These are phyloP conservation scores for Sebastes melanostomus DNA, from an alignment of 2,797 vertebrate genomes.

Conservation along the genomic window DNA sequence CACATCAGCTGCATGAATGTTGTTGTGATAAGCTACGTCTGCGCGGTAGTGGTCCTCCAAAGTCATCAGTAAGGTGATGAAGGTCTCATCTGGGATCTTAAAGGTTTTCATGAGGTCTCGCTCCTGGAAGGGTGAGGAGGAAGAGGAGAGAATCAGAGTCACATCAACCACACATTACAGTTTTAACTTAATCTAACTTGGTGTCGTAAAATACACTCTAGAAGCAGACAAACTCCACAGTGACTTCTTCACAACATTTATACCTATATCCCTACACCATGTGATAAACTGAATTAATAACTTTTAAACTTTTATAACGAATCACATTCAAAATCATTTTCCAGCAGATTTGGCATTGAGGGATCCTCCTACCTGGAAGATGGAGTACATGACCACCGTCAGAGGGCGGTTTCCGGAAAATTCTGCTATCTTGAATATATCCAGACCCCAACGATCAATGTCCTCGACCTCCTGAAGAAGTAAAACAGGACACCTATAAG, in stretches of 20 bases:
- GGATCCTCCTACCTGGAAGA: constrained; percentile 88
- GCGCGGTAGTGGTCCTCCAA: constrained; percentile 93
- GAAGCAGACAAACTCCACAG: not conserved
- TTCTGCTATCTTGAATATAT: constrained; percentile 91
- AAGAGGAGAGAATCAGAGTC: not conserved
- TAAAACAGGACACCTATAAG: constrained; percentile 6
- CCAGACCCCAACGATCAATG: constrained; percentile 90
- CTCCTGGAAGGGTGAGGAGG: constrained; percentile 77
- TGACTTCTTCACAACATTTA: not conserved
- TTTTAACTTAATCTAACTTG: not conserved
- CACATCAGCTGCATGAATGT: constrained; percentile 92
- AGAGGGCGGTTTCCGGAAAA: constrained; percentile 90
- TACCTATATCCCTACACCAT: not conserved
- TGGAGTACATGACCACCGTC: constrained; percentile 90
- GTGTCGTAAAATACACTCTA: not conserved
- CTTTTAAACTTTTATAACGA: not conserved
- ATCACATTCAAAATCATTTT: not conserved
- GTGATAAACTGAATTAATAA: not conserved
- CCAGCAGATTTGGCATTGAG: not conserved
- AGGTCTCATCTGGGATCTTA: constrained; percentile 87
- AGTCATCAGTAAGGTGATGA: constrained; percentile 92
- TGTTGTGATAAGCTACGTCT: constrained; percentile 94
- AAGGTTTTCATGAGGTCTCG: constrained; percentile 93
- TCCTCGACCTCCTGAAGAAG: constrained; percentile 88
- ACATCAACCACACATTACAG: not conserved